phyloP scores from a whole-genome alignment of 2,797 vertebrate species.

The Rhinophrynus dorsalis region DNA sequence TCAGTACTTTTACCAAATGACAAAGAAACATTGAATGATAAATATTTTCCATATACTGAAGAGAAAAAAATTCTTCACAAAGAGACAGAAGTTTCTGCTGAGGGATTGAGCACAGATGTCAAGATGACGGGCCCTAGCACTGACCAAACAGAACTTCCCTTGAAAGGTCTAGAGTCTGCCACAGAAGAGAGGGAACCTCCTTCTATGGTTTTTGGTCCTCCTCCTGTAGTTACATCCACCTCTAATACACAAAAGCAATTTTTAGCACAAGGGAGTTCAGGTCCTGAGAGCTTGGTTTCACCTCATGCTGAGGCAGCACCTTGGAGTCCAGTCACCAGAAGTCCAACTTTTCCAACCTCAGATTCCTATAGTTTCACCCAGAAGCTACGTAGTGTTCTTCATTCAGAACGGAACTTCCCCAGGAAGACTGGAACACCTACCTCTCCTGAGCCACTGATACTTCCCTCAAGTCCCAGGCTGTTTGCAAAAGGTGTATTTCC shows the following conservation, averaged over 20 bases:
- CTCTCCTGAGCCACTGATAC: conserved; percentile 7
- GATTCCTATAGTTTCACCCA: conserved; percentile 43
- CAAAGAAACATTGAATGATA: not conserved
- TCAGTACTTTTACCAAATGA: not conserved
- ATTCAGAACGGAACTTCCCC: conserved; percentile 19
- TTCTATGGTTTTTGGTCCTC: not conserved
- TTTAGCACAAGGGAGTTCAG: not conserved
- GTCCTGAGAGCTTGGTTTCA: not conserved
- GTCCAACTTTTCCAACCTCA: conserved; percentile 31
- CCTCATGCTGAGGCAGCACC: not conserved
- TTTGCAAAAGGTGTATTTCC: not conserved
- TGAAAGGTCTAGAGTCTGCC: not conserved
- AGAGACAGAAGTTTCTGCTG: not conserved
- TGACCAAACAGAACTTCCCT: not conserved
- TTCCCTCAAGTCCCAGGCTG: conserved; percentile 26
- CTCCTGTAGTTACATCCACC: not conserved
- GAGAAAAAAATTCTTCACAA: not conserved
- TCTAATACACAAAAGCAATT: not conserved
- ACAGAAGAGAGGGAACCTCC: not conserved
- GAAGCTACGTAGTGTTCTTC: conserved; percentile 41
- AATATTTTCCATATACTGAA: not conserved
- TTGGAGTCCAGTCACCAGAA: not conserved
- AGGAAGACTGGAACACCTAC: conserved; percentile 11
- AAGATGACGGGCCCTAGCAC: not conserved
- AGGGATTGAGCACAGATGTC: not conserved